Evolutionary conservation across 2,888 invertebrate species (phyloP), one percentile per base, ranked within the genome.

Genomic region (Copidosoma aretas): DNA sequence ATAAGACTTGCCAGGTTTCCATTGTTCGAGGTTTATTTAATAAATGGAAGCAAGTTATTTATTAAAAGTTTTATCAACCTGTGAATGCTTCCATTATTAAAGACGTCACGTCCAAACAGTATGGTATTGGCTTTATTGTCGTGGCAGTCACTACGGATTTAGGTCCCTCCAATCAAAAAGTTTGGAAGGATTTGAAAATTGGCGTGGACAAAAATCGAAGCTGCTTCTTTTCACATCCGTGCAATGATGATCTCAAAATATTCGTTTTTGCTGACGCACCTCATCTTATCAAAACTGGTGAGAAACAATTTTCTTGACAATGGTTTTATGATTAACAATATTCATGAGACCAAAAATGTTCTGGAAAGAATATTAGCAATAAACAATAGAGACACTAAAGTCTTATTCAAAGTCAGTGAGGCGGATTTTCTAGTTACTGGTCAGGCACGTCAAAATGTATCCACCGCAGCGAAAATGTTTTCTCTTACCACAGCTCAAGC

Each of bases 1-100:
- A 57, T 57, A 57, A 57, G 25, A 57, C 25, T 3, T 15, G 15
- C 10, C 57, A 57, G 15, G 10, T 57, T 10, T 2, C 25, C 5
- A 25, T 57, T 10, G 57, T 15, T 25, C 57, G 57, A 4, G 57
- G 57, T n/a, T 15, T 76, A 17, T 56, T 75, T 67, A 22, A 51
- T 4, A 64, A 67, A 0, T 78, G 77, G 77, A 77, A 77, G 64
- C 75, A 78, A 67, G 75, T 74, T 10, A 57, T 79, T 25, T 78
- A 67, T 70, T 77, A 76, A 68, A 46, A 73, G 56, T 77, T 75
- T 71, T 77, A 78, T 67, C 68, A 66, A 51, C 57, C 72, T 24
- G 74, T 77, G 73, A 74, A 71, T 46, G 72, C 74, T 66, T 65
- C 73, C 19, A 74, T 74, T 62, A 43, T 77, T 10, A 46, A 65